phyloP scores from a whole-genome alignment of 2,888 invertebrate species.

The Caenorhabditis sp. region DNA sequence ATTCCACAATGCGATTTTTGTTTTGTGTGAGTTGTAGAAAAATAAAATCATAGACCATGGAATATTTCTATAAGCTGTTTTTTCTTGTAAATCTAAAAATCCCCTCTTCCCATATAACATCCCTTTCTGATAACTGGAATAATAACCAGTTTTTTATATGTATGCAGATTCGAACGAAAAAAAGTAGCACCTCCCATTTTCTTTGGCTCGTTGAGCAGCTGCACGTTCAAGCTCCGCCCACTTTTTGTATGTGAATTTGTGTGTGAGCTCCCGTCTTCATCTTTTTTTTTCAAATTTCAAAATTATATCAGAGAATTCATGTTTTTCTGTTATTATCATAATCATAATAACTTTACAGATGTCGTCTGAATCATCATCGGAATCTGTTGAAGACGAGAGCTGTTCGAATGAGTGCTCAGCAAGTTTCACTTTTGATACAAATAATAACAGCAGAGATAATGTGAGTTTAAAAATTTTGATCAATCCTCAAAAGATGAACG shows the following conservation, averaged over 20 bases:
- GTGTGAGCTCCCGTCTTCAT: not conserved
- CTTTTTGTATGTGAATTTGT: not conserved
- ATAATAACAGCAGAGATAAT: slow-evolving; percentile 49
- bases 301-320: not conserved
- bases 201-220: not conserved
- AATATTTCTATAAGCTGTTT: too few species aligned
- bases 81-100: too few species aligned
- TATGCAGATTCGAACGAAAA: not conserved
- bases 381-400: slow-evolving; percentile 48
- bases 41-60: too few species aligned
- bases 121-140: too few species aligned
- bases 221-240: not conserved
- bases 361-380: slow-evolving; percentile 44
- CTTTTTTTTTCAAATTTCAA: not conserved
- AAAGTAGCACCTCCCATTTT: not conserved
- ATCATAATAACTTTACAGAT: slow-evolving; percentile 15
- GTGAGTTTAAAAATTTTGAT: not conserved
- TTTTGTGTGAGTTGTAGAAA: too few species aligned
- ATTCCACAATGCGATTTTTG: too few species aligned
- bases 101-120: too few species aligned
- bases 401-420: slow-evolving; percentile 54
- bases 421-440: slow-evolving; percentile 57
- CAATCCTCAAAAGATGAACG: not conserved
- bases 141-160: too few species aligned
- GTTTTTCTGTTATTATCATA: not conserved